A percentile compares a stretch with the other conserved stretches of the same genome.
These are phyloP conservation scores for Lutraria rhynchaena DNA, from an alignment of 1,140 invertebrate genomes.

Conservation along the genomic window DNA sequence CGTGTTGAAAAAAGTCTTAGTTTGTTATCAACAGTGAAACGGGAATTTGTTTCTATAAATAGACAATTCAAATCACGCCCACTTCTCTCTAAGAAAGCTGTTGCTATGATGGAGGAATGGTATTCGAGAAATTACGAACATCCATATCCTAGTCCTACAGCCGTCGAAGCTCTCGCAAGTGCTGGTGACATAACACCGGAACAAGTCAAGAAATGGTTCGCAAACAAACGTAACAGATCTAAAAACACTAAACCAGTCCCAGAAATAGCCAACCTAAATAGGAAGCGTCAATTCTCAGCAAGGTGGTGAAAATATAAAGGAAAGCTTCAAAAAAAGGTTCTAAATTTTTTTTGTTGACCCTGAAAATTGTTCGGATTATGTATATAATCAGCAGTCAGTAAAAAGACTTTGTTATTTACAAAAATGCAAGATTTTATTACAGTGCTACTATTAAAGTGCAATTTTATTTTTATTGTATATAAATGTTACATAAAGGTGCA, in stretches of 20 bases:
- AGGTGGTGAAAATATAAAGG: conserved; percentile 40
- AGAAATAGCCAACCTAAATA: conserved; percentile 55
- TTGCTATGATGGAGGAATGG: conserved; percentile 61
- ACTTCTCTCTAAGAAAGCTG: conserved; percentile 48
- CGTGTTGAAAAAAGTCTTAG: conserved; percentile 58
- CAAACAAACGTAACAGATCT: conserved; percentile 56
- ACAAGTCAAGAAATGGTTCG: conserved; percentile 63
- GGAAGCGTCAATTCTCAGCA: conserved; percentile 52
- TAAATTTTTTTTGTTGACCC: too few relatives aligned
- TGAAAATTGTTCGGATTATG: too few relatives aligned
- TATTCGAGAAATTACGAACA: conserved; percentile 52
- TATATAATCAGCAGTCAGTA: too few relatives aligned
- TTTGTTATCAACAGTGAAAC: conserved; percentile 32
- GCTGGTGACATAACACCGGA: conserved; percentile 53
- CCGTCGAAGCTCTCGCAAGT: conserved; percentile 51
- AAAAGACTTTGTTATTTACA: too few relatives aligned
- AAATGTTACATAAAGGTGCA: too few relatives aligned
- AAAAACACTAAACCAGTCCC: conserved; percentile 54
- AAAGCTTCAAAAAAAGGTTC: too few relatives aligned
- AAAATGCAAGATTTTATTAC: too few relatives aligned
- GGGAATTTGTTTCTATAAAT: conserved; percentile 29
- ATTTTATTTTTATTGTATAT: too few relatives aligned
- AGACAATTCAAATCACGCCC: conserved; percentile 35
- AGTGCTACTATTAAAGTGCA: too few relatives aligned
- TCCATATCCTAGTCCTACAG: conserved; percentile 55